These are phyloP conservation scores for Holcopasites calliopsidis DNA, from an alignment of 1,140 invertebrate species.

Conservation along the genomic window DNA sequence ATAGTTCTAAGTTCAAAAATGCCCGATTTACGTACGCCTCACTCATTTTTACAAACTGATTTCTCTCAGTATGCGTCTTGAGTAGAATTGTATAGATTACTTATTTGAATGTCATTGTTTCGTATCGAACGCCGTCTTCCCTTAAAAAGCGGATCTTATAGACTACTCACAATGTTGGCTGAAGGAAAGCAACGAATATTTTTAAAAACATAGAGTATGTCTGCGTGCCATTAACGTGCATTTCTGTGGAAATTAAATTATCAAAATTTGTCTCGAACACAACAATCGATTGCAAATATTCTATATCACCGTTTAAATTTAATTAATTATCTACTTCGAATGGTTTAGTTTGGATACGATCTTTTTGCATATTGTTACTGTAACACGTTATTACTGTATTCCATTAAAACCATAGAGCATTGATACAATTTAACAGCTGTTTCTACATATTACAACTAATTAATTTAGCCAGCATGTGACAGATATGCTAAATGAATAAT, in stretches of 20 bases:
- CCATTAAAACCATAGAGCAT: too few relatives aligned
- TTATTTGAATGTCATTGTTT: constrained; percentile 7
- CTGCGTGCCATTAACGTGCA: constrained; percentile 9
- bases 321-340: background rate
- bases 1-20: constrained; percentile 50
- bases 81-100: too few relatives aligned
- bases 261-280: background rate
- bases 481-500: constrained; percentile 40
- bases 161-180: background rate
- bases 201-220: background rate
- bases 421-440: constrained; percentile 40
- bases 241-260: background rate
- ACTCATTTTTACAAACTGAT: background rate
- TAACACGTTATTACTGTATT: too few relatives aligned
- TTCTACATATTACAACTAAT: constrained; percentile 49
- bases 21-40: constrained; percentile 22
- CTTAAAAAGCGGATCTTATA: constrained; percentile 7
- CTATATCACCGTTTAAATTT: background rate
- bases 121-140: constrained; percentile 37
- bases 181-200: background rate
- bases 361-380: too few relatives aligned
- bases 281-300: background rate
- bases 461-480: constrained; percentile 47
- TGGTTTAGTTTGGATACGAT: background rate
- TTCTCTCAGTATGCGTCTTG: too few relatives aligned